Percentiles rank a stretch among this genome's conserved stretches.
These are phyloP conservation scores for Crambe crambe DNA, from an alignment of 37 sponge, comb jelly and placozoan species.

Conservation along the genomic window DNA sequence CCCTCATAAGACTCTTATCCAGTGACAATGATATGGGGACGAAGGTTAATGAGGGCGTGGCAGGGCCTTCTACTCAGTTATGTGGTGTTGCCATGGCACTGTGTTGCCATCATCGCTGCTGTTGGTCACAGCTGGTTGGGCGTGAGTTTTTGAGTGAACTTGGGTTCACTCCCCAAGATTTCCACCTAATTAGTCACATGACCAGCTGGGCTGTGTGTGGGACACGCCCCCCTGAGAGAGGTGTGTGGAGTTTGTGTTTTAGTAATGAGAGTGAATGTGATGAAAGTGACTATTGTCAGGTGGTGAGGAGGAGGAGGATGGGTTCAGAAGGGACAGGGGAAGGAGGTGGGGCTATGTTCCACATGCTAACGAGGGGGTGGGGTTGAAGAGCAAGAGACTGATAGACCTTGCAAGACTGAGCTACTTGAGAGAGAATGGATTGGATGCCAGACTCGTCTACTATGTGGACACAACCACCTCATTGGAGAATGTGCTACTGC, in stretches of 20 bases:
- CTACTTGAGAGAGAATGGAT: conserved; percentile 60
- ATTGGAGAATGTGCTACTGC: conserved; percentile 79
- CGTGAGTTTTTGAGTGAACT: conserved; percentile 42
- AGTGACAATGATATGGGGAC: background rate
- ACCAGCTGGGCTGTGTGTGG: conserved; percentile 95
- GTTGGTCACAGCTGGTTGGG: conserved; percentile 75
- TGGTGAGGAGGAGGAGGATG: background rate
- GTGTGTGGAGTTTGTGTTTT: background rate
- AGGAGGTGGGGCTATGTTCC: conserved; percentile 47
- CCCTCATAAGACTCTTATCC: conserved; percentile 16
- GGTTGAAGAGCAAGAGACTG: conserved; percentile 82
- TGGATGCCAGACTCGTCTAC: conserved; percentile 47
- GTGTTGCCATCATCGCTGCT: conserved; percentile 92
- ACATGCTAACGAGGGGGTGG: conserved; percentile 75
- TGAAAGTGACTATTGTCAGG: too few relatives aligned
- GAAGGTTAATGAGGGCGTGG: background rate
- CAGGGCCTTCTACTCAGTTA: background rate
- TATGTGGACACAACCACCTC: conserved; percentile 70
- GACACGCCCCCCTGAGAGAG: conserved; percentile 17
- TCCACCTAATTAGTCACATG: conserved; percentile 71
- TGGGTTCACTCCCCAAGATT: conserved; percentile 74
- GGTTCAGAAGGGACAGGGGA: background rate
- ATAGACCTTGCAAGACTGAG: conserved; percentile 70
- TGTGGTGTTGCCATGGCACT: conserved; percentile 75
- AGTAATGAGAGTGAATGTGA: too few relatives aligned